Evolutionary conservation across 2,888 invertebrate genomes (phyloP).

Genomic region (Zaprionus bogoriensis): DNA sequence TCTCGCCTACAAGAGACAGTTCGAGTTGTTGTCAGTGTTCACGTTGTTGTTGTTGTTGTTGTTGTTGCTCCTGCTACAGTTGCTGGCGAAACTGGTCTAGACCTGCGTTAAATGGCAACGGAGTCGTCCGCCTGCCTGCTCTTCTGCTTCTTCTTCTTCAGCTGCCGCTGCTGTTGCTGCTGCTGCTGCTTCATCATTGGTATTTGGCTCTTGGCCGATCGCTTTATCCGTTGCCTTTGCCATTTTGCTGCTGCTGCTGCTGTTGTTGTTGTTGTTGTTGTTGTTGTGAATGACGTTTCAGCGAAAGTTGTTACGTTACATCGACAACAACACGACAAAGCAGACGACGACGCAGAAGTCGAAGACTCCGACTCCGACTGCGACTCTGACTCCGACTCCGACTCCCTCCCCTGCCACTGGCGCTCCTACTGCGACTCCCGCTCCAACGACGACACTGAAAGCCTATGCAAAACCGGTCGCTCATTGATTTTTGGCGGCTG

Average conservation of each 20-base stretch:
- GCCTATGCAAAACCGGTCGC: conserved; percentile 77
- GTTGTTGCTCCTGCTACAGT: conserved; percentile 15
- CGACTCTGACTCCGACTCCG: background rate
- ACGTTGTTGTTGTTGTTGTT: conserved; percentile 10
- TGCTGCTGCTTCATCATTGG: conserved; percentile 54
- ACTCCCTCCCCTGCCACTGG: background rate
- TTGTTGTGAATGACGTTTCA: conserved; percentile 71
- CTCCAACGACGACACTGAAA: conserved; percentile 47
- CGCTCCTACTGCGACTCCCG: background rate
- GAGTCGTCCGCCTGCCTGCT: conserved; percentile 24
- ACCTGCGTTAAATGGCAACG: conserved; percentile 51
- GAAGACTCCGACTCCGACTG: background rate
- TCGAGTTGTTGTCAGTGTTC: no score
- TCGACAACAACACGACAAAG: conserved; percentile 48
- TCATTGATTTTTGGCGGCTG: conserved; percentile 75
- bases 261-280: conserved; percentile 26
- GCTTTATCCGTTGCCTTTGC: conserved; percentile 72
- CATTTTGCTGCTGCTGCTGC: conserved; percentile 52
- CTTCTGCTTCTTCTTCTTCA: conserved; percentile 38
- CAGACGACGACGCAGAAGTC: conserved; percentile 7
- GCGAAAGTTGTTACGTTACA: conserved; percentile 77
- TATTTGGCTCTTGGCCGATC: conserved; percentile 41
- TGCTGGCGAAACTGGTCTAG: conserved; percentile 62
- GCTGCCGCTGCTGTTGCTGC: conserved; percentile 43
- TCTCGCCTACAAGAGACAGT: conserved; percentile 33